Percentiles rank a stretch among this genome's conserved stretches.
Conservation (phyloP, 92 coral and sea anemone genomes). For the Palythoa grandiflora region DNA sequence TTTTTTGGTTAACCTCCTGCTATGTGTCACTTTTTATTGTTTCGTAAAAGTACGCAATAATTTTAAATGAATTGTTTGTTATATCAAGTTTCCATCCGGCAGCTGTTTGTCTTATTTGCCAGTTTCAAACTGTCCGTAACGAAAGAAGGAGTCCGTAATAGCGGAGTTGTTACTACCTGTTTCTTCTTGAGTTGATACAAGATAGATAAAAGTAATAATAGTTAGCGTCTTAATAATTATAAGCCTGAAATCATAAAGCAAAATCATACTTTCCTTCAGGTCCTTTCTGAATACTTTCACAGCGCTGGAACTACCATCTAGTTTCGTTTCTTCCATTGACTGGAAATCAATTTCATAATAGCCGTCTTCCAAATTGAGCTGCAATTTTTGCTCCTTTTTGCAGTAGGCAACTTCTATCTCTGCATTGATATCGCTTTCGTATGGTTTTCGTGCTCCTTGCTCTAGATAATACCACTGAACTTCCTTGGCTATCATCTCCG, state of each 20-base stretch:
- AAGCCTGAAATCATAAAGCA: too few species aligned
- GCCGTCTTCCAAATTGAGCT: background rate
- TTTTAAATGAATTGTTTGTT: too few species aligned
- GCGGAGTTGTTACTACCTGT: too few species aligned
- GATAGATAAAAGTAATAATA: background rate
- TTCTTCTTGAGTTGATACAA: too few species aligned
- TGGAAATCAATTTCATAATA: conserved; percentile 9
- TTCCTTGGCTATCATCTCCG: conserved; percentile 53
- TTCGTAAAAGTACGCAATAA: too few species aligned
- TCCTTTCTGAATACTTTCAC: conserved; percentile 24
- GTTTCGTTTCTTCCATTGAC: conserved; percentile 26
- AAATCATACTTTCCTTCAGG: background rate
- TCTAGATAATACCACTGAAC: conserved; percentile 52
- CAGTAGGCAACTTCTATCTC: conserved; percentile 47
- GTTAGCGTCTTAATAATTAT: too few species aligned
- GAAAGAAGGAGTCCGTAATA: too few species aligned
- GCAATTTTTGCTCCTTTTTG: conserved; percentile 1
- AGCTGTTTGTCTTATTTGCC: too few species aligned
- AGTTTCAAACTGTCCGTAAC: too few species aligned
- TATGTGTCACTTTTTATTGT: too few species aligned
- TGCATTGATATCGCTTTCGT: conserved; percentile 21
- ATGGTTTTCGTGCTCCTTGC: conserved; percentile 8
- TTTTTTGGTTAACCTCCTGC: too few species aligned
- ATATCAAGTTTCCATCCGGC: too few species aligned
- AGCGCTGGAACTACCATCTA: background rate